phyloP scores from a whole-genome alignment of 2,113 vertebrate species.

The Illadopsis cleaveri region DNA sequence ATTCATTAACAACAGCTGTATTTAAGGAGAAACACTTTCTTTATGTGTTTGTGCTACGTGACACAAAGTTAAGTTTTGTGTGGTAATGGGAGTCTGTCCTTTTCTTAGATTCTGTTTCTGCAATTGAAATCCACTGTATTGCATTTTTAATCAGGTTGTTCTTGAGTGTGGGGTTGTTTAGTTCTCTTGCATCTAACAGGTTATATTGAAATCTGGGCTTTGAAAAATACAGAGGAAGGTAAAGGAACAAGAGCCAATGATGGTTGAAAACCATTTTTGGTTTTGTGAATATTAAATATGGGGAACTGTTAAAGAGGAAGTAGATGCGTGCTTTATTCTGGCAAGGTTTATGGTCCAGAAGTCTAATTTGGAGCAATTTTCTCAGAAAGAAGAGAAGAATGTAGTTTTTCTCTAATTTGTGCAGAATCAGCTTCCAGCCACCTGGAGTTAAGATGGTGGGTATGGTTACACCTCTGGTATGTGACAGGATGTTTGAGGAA shows the following conservation, averaged over 20 bases:
- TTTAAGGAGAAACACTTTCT: not conserved
- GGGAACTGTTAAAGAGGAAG: not conserved
- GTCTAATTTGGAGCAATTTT: not conserved
- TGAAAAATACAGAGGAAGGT: not conserved
- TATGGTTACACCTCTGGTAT: slow-evolving; percentile 43
- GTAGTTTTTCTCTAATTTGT: slow-evolving; percentile 29
- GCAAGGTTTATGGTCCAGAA: not conserved
- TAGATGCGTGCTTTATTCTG: not conserved
- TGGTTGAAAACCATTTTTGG: not conserved
- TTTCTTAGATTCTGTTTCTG: not conserved
- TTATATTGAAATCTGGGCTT: not conserved
- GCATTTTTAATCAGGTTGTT: not conserved
- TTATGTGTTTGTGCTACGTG: not conserved
- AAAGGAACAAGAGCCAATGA: not conserved
- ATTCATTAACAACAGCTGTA: not conserved
- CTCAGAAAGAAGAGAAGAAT: not conserved
- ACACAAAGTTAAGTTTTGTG: not conserved
- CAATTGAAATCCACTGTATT: not conserved
- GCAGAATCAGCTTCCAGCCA: slow-evolving; percentile 41
- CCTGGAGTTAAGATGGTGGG: slow-evolving; percentile 25
- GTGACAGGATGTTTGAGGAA: slow-evolving; percentile 43
- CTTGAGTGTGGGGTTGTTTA: not conserved
- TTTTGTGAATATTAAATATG: not conserved
- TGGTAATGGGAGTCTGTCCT: not conserved
- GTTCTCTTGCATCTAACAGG: not conserved